Percentiles rank a stretch among this genome's conserved stretches.
These are phyloP conservation scores for Trachops cirrhosus DNA, from an alignment of 2,797 vertebrate species.

Conservation along the genomic window DNA sequence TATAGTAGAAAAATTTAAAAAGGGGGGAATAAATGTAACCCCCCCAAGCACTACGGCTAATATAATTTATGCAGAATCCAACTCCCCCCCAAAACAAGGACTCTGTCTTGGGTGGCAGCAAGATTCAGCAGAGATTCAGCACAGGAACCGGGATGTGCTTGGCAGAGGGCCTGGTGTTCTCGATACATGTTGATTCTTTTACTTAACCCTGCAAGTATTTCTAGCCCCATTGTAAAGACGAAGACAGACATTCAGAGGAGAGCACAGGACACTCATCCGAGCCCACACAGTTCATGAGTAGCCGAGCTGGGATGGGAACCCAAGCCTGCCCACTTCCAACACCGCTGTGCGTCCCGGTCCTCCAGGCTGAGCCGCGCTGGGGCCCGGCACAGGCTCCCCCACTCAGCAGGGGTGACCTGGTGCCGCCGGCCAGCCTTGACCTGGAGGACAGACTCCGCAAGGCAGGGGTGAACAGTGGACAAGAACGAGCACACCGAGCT, in stretches of 20 bases:
- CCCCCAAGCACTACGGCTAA: not conserved
- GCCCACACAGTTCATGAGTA: not conserved
- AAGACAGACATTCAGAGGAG: not conserved
- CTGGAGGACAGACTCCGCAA: not conserved
- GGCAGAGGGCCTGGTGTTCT: not conserved
- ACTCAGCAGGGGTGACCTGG: not conserved
- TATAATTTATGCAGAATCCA: not conserved
- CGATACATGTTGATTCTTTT: not conserved
- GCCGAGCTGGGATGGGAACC: not conserved
- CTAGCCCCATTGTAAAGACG: not conserved
- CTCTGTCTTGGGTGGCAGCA: not conserved
- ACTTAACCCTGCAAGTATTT: not conserved
- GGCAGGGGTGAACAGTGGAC: not conserved
- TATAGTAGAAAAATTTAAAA: not conserved
- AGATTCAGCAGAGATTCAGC: not conserved
- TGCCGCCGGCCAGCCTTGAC: not conserved
- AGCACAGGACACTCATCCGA: fast-evolving
- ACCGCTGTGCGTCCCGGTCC: fast-evolving
- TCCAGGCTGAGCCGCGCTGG: fast-evolving
- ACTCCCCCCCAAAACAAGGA: fast-evolving
- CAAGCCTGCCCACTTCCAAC: not conserved
- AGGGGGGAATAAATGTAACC: not conserved
- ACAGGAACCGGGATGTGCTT: not conserved
- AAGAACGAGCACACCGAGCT: too few relatives aligned
- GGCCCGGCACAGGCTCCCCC: not conserved